A percentile compares a stretch with the other conserved stretches of the same genome.
These are phyloP conservation scores for Sarcophaga variegata DNA, from an alignment of 2,888 invertebrate species.

Conservation along the genomic window DNA sequence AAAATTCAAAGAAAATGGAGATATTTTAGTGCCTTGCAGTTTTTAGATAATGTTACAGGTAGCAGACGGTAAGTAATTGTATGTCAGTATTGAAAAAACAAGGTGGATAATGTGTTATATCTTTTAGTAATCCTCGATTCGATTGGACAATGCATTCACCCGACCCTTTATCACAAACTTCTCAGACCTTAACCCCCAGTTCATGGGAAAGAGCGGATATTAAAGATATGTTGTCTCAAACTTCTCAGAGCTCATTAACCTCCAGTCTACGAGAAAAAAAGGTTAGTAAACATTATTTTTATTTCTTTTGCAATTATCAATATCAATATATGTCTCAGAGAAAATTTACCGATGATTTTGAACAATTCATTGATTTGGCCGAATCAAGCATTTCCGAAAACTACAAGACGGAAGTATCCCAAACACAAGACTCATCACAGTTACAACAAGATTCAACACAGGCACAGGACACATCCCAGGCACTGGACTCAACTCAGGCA, in stretches of 20 bases:
- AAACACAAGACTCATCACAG: too few relatives aligned
- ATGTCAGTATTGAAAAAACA: neutral
- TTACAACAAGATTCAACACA: too few relatives aligned
- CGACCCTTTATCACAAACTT: too few relatives aligned
- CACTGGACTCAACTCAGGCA: too few relatives aligned
- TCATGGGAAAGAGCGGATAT: too few relatives aligned
- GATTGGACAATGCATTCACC: too few relatives aligned
- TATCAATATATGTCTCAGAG: neutral
- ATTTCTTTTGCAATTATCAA: neutral
- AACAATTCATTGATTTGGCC: constrained; percentile 4
- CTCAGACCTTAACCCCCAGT: too few relatives aligned
- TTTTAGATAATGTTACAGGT: constrained; percentile 19
- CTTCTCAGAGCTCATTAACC: neutral
- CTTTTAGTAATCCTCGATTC: too few relatives aligned
- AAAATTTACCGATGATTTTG: neutral
- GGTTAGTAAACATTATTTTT: neutral
- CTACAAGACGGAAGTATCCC: neutral
- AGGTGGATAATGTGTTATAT: neutral
- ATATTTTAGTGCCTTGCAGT: constrained; percentile 7
- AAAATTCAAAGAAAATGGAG: neutral
- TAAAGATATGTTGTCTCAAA: constrained; percentile 1
- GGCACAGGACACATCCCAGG: too few relatives aligned
- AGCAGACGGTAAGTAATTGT: constrained; percentile 20
- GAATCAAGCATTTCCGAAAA: neutral
- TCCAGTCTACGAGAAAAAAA: neutral